Base-by-base conservation (phyloP, 1,140 invertebrate genomes). In the Popillia japonica region DNA sequence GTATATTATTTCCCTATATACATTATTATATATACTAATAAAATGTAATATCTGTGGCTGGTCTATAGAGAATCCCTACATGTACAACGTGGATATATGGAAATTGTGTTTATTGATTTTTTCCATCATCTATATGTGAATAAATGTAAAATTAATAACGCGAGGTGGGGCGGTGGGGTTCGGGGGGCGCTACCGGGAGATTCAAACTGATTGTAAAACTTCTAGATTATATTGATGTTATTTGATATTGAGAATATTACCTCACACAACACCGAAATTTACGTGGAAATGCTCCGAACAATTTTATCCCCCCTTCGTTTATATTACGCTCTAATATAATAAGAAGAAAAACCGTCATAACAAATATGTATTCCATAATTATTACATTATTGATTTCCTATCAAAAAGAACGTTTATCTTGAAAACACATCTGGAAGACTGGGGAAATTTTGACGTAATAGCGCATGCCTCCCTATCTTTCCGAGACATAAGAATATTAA, bases 331-430 rank as follows among this genome's bases (percentile, higher is more conserved):
- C 8, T 8, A 48, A 48, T 48, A 48, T 10, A 48, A 11, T 48
- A 48, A 48, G 44, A 48, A n/a, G 17, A 48, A 20, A 11, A 34
- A 27, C 27, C 22, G 64, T 68, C 64, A 68, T 78, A 76, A 77
- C 79, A 78, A 76, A 78, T 75, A 80, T n/a, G n/a, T n/a, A n/a
- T 78, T 75, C 79, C 77, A 78, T 80, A 80, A 80, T 80, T 80
- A 80, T 79, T 79, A 64, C 76, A 55, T 74, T 79, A 80, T 80
- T 78, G 80, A 80, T 80, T 80, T 80, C 64, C 80, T 80, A 80
- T 80, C 44, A 48, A 48, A n/a, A 48, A 48, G 17, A 48, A 48
- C 44, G 11, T 48, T 48, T 48, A 48, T 6, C 44, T 48, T 14
- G 11, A 14, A 48, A 11, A 9, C 44, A 48, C 44, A 48, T 48